Conservation (phyloP, 2,797 vertebrate genomes). For the Acanthurus lineatus region DNA sequence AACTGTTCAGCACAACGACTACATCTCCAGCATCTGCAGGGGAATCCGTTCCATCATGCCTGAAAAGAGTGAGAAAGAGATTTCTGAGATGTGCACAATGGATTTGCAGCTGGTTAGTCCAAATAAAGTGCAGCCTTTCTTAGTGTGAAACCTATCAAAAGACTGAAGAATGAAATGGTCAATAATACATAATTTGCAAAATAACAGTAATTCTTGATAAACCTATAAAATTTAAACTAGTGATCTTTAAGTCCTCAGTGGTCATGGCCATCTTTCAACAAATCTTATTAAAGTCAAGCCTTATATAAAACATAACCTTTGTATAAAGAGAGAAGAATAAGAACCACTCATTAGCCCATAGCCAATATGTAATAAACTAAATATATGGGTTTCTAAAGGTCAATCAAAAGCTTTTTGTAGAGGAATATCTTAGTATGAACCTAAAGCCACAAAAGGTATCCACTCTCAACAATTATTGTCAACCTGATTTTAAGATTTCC, state of each 20-base stretch:
- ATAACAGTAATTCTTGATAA: neutral
- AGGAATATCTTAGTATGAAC: neutral
- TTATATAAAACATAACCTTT: neutral
- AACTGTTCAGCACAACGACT: conserved; percentile 90
- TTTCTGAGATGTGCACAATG: neutral
- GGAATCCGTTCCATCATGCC: conserved; percentile 95
- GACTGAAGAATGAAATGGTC: neutral
- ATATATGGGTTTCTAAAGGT: neutral
- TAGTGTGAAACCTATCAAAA: neutral
- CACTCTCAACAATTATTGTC: too few species aligned
- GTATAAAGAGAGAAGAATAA: neutral
- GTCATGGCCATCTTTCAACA: neutral
- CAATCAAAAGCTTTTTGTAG: neutral
- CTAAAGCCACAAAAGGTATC: neutral
- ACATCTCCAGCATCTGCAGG: conserved; percentile 85
- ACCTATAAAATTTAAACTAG: neutral
- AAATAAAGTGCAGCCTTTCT: neutral
- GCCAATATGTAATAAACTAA: neutral
- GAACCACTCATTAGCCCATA: neutral
- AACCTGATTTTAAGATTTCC: neutral
- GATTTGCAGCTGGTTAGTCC: conserved; percentile 7
- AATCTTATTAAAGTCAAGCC: neutral
- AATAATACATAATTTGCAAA: neutral
- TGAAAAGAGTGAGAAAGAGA: conserved; percentile 66
- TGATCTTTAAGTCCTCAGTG: neutral